Evolutionary conservation across 2,797 vertebrate species (phyloP).

Genomic region (Smutsia temminckii): DNA sequence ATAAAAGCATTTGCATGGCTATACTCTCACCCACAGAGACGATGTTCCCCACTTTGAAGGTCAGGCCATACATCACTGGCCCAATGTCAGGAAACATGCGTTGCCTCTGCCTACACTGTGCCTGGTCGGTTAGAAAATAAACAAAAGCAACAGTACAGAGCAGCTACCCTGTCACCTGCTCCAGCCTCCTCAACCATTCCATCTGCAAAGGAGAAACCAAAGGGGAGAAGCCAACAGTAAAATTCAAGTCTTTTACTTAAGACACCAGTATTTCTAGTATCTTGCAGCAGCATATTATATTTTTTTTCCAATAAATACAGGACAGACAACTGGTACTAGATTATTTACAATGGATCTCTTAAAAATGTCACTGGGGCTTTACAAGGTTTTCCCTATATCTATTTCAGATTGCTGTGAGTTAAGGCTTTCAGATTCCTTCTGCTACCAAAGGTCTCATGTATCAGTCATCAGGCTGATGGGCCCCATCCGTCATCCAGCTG

Average conservation of each 20-base stretch:
- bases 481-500: background rate
- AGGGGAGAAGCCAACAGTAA: background rate
- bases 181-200: slow-evolving; percentile 17
- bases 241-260: slow-evolving; percentile 35
- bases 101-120: background rate
- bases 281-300: background rate
- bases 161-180: background rate
- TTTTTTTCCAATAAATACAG: slow-evolving; percentile 8
- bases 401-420: background rate
- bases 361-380: slow-evolving; percentile 25
- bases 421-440: slow-evolving; percentile 12
- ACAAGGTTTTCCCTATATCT: background rate
- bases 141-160: slow-evolving; percentile 40
- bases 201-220: background rate
- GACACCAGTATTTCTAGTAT: slow-evolving; percentile 20
- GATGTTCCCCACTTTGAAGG: slow-evolving; percentile 68
- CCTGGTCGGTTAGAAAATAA: slow-evolving; percentile 63
- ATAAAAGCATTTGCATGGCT: slow-evolving; percentile 59
- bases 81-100: slow-evolving; percentile 65
- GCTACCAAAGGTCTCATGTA: slow-evolving; percentile 16
- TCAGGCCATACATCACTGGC: slow-evolving; percentile 61
- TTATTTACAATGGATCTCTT: slow-evolving; percentile 41
- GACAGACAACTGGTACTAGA: background rate
- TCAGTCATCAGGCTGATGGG: background rate
- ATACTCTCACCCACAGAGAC: slow-evolving; percentile 62